Evolutionary conservation across 2,888 invertebrate species (phyloP).

Genomic region (Tortricodes alternella): DNA sequence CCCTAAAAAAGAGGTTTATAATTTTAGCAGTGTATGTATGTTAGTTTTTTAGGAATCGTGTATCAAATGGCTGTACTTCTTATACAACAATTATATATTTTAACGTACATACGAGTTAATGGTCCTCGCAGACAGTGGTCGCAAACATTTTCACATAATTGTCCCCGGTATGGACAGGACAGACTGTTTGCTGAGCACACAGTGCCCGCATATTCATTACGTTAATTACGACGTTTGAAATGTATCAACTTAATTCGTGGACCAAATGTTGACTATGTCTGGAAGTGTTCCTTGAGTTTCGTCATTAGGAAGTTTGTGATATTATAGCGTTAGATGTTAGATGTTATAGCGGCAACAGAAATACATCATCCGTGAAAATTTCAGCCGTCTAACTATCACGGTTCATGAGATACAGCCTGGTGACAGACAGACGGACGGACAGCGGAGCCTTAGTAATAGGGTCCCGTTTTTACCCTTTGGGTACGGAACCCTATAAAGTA

Average conservation of each 20-base stretch:
- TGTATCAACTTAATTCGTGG: conserved; percentile 50
- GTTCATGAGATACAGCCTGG: too few species aligned
- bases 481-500: too few species aligned
- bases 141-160: conserved; percentile 30
- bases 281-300: conserved; percentile 24
- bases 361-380: too few species aligned
- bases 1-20: too few species aligned
- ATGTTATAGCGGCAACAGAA: too few species aligned
- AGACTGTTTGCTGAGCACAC: conserved; percentile 29
- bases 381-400: too few species aligned
- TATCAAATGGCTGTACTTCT: neutral
- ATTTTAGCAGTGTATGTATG: too few species aligned
- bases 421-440: too few species aligned
- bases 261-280: conserved; percentile 34
- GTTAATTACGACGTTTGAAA: conserved; percentile 57
- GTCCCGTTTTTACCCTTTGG: too few species aligned
- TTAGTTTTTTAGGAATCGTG: neutral
- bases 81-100: neutral
- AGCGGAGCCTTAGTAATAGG: too few species aligned
- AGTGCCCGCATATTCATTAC: conserved; percentile 60
- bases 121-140: conserved; percentile 27
- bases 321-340: neutral
- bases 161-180: conserved; percentile 29
- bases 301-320: neutral
- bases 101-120: conserved; percentile 13